Evolutionary conservation across 2,797 vertebrate species (phyloP), one percentile per base, ranked within the genome.

Genomic region (Tachyglossus aculeatus): DNA sequence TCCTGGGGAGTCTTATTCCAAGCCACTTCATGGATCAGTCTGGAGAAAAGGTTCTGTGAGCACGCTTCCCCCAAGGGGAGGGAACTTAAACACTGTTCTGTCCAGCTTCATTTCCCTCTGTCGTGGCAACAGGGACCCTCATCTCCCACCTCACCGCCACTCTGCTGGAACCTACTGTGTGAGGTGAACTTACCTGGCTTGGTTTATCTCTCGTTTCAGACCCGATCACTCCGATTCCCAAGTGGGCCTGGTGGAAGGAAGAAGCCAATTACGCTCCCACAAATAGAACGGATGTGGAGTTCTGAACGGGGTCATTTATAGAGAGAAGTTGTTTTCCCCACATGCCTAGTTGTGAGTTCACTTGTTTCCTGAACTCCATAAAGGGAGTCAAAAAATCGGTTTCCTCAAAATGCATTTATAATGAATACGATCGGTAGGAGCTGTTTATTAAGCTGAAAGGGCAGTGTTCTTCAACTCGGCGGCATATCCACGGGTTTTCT

Each of bases 41-140:
- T 54, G n/a, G 33, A 21, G 61, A 67, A 62, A 61, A 55, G 2
- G 18, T 16, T 31, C 52, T 38, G 52, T 13, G 22, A 31, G 51
- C 7, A 48, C 38, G 31, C 11, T 10, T 43, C 39, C 19, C 36
- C 3, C 16, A 7, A 21, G 3, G 18, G 11, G 25, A 63, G 3
- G 27, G 4, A 24, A 41, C 66, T 57, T 50, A 68, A 48, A 32
- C 47, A 52, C 59, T 63, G 55, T 68, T 63, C 57, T 33, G 4
- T 16, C 34, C 63, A 76, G 51, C 74, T 87, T 82, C 71, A 75
- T 78, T 60, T 71, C 78, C 67, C 74, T 22, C 36, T 59, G 48
- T 61, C 51, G 10, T 29, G 66, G 45, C 67, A 70, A 13, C 53
- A 67, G 54, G 51, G 67, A 56, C 54, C 50, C 54, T 36, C 7